A percentile compares a stretch with the other conserved stretches of the same genome.
Conservation (phyloP, 2,888 invertebrate genomes). For the Campaea margaritaria region DNA sequence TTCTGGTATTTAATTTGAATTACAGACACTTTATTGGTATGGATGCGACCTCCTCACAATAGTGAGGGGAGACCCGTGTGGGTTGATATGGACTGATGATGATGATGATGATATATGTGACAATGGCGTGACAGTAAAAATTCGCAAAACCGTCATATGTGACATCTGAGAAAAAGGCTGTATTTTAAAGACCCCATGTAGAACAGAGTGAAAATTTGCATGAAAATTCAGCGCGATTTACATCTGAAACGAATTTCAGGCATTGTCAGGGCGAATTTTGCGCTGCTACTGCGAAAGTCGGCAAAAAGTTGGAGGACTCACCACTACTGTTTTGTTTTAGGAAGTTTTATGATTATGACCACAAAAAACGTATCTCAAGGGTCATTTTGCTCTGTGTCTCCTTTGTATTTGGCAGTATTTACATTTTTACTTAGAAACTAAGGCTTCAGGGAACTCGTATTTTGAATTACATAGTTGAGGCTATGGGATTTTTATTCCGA, state of each 20-base stretch:
- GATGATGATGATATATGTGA: too few relatives aligned
- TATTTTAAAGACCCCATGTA: conserved; percentile 21
- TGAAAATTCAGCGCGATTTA: conserved; percentile 39
- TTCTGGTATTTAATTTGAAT: too few relatives aligned
- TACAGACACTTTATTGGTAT: too few relatives aligned
- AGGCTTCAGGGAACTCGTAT: too few relatives aligned
- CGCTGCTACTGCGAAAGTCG: conserved; percentile 25
- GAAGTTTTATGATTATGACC: neutral
- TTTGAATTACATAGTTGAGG: too few relatives aligned
- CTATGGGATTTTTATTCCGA: too few relatives aligned
- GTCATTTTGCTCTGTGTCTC: neutral
- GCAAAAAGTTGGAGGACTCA: conserved; percentile 5
- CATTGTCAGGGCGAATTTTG: conserved; percentile 25
- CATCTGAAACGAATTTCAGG: conserved; percentile 38
- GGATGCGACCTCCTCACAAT: too few relatives aligned
- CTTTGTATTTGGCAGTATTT: too few relatives aligned
- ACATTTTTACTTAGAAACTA: too few relatives aligned
- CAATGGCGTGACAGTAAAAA: conserved; percentile 2
- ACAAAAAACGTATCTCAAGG: neutral
- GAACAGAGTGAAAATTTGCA: conserved; percentile 36
- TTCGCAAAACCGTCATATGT: neutral
- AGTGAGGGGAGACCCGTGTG: too few relatives aligned
- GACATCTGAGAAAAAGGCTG: conserved; percentile 15
- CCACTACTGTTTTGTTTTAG: conserved; percentile 11
- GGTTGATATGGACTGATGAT: too few relatives aligned